Conservation (phyloP, 64 coral and sea anemone genomes). For the Trachythela sp. region DNA sequence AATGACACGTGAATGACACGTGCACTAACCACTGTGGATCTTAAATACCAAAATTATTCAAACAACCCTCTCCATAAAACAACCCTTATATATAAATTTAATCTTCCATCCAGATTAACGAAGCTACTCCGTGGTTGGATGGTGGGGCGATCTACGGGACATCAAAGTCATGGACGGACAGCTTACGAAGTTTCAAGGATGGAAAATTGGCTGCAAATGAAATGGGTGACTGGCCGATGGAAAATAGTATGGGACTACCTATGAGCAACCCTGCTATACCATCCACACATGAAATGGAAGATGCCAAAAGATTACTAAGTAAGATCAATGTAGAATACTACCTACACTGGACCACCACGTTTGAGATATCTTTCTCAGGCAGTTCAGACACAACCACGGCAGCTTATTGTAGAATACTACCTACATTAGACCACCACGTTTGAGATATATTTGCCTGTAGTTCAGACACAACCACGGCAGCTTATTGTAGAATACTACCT, state of each 20-base stretch:
- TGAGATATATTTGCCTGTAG: no score
- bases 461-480: no score
- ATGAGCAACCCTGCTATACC: slow-evolving; percentile 14
- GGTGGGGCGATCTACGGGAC: slow-evolving; percentile 8
- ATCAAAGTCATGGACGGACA: neutral
- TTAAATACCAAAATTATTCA: no score
- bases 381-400: no score
- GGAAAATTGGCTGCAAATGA: neutral
- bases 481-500: no score
- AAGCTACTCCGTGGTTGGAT: neutral
- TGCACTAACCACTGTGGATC: no score
- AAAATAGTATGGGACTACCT: neutral
- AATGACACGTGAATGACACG: no score
- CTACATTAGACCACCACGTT: no score
- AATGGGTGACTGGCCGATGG: neutral
- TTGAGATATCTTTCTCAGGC: no score
- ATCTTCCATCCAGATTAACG: neutral
- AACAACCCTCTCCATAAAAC: no score
- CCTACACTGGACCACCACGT: no score
- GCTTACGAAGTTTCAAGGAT: neutral
- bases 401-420: no score
- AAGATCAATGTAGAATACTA: neutral
- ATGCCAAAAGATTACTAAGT: neutral
- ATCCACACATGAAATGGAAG: neutral
- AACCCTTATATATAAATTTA: neutral